phyloP scores from a whole-genome alignment of 2,113 vertebrate species.

The rabbit (Oryctolagus cuniculus) region DNA sequence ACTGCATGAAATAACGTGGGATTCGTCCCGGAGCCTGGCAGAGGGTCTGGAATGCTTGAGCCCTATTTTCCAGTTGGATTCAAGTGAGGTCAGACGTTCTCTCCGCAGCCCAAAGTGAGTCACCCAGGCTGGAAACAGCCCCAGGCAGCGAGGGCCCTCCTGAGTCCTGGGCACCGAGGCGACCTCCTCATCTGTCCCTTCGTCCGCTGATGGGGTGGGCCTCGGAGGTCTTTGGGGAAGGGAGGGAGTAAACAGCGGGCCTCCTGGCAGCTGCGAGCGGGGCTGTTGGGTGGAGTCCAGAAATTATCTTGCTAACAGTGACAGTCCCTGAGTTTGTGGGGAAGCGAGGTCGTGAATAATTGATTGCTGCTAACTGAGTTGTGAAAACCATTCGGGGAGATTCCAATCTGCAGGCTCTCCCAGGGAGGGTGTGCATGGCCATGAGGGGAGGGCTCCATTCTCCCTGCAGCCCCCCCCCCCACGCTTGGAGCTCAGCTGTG shows the following conservation, averaged over 20 bases:
- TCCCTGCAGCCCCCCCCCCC: not conserved
- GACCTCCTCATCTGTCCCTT: not conserved
- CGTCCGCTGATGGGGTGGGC: not conserved
- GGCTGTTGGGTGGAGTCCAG: conserved; percentile 67
- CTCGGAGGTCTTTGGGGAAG: not conserved
- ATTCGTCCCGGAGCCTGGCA: conserved; percentile 43
- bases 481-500: accelerated
- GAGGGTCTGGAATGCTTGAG: conserved; percentile 8
- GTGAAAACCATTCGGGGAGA: conserved; percentile 62
- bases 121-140: not conserved
- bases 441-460: not conserved
- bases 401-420: not conserved
- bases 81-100: conserved; percentile 34
- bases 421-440: not conserved
- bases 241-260: not conserved
- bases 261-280: not conserved
- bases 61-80: conserved; percentile 60
- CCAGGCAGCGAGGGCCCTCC: not conserved
- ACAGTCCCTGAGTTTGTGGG: conserved; percentile 53
- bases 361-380: conserved; percentile 66
- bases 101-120: conserved; percentile 14
- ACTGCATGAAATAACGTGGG: not conserved
- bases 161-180: not conserved
- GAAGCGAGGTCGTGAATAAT: conserved; percentile 66
- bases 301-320: conserved; percentile 48